Evolutionary conservation across 2,888 invertebrate species (phyloP).

Genomic region (Tribolium freemani): DNA sequence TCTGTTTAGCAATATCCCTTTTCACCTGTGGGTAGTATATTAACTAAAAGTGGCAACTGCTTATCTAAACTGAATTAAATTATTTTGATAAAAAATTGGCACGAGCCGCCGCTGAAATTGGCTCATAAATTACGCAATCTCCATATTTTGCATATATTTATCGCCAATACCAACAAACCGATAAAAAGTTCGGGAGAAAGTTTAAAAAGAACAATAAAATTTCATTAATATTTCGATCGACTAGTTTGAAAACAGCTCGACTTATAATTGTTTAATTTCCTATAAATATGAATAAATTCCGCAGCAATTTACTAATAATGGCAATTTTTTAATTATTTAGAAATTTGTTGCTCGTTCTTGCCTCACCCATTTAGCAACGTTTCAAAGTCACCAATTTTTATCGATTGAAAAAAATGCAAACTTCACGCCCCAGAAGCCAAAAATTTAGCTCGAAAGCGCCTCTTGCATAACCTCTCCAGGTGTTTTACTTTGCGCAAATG

Average conservation of each 20-base stretch:
- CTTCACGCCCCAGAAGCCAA: slow-evolving; percentile 13
- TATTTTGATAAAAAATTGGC: too few species aligned
- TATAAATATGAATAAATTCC: background rate
- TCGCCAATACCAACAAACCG: too few species aligned
- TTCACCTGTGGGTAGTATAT: too few species aligned
- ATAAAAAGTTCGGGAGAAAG: too few species aligned
- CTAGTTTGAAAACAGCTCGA: too few species aligned
- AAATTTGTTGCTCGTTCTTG: background rate
- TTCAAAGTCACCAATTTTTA: background rate
- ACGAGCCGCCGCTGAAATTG: too few species aligned
- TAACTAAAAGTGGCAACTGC: too few species aligned
- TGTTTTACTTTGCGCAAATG: slow-evolving; percentile 32
- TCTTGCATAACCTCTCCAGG: slow-evolving; percentile 17
- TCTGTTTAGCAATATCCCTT: too few species aligned
- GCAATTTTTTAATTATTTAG: background rate
- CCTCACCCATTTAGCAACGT: background rate
- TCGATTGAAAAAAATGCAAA: background rate
- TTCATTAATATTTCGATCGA: background rate
- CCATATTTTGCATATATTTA: too few species aligned
- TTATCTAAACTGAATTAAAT: too few species aligned
- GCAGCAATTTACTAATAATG: background rate
- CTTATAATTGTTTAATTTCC: too few species aligned
- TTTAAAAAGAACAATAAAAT: background rate
- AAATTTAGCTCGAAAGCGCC: slow-evolving; percentile 9
- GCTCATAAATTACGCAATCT: too few species aligned